Base-by-base conservation (phyloP, 2,797 vertebrate species). In the Trachurus trachurus region DNA sequence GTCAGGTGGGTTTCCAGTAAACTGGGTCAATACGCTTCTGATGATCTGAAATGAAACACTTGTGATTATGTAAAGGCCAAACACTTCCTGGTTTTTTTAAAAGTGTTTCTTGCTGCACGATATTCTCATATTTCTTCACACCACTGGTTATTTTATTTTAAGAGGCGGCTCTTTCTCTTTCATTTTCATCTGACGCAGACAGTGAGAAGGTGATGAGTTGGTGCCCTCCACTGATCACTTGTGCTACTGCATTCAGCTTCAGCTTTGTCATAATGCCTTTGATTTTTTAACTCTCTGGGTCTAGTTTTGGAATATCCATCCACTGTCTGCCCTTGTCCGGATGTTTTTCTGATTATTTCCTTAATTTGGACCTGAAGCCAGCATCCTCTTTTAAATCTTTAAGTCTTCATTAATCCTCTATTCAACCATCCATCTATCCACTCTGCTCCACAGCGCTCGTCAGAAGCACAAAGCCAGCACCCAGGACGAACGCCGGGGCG, bases 381-480 rank as follows among this genome's bases (percentile, higher is more conserved):
- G 0, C 0, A n/a, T 59, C 19, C 2, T 15, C 0, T 13, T 4
- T 26, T 45, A 19, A 34, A 2, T n/a, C 10, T 37, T n/a, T n/a
- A n/a, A n/a, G 9, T 61, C 5, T 42, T 9, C 8, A 11, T 59
- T 8, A 10, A 16, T 29, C 2, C 45, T 47, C 13, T 15, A 26
- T 26, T 26, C 26, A 26, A 3, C 26, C 26, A 44, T 44, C 16
- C 16, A 19, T 47, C 16, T 0, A 45, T 66, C 21, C 19, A 15
- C 5, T 68, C 47, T 81, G 45, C 34, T 69, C 56, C 70, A 5
- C 88, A 99, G 98, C 13, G 98, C 97, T 0, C 96, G 98, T 3
- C 97, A 99, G 91, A 99, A 98, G 71, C 95, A 96, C 66, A 96
- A 96, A 88, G 49, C 87, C 10, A 96, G 94, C 57, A 77, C 90